A percentile compares a stretch with the other conserved stretches of the same genome.
These are phyloP conservation scores for Pterocles burchelli DNA, from an alignment of 2,113 vertebrate genomes.

Conservation along the genomic window DNA sequence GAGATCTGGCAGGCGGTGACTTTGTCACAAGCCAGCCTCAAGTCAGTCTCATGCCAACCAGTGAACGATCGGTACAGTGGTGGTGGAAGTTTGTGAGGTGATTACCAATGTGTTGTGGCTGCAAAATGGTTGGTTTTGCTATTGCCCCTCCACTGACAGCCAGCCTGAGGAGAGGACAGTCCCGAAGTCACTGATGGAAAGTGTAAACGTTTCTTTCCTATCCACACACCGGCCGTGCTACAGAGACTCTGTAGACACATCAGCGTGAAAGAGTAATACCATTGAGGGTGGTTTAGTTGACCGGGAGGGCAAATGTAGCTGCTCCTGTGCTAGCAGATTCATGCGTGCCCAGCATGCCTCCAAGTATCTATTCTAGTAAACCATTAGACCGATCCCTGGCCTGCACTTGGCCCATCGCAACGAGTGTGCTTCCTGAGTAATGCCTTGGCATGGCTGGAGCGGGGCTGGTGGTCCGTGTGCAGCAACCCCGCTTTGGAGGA, in stretches of 20 bases:
- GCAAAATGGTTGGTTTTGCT: background rate
- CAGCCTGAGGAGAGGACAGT: background rate
- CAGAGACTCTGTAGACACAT: background rate
- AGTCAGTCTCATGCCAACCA: background rate
- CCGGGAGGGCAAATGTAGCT: background rate
- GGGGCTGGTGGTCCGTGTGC: background rate
- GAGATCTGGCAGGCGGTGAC: background rate
- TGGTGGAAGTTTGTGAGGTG: background rate
- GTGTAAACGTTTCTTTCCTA: background rate
- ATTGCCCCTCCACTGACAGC: background rate
- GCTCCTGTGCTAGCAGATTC: background rate
- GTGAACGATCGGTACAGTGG: background rate
- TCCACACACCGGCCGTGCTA: rapidly evolving
- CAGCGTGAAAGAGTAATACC: background rate
- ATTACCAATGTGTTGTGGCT: background rate
- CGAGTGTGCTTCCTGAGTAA: rapidly evolving
- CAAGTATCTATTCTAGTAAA: background rate
- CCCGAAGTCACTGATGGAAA: background rate
- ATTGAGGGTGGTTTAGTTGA: background rate
- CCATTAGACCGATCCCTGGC: rapidly evolving
- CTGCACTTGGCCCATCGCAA: rapidly evolving
- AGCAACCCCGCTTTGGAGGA: background rate
- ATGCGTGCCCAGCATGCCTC: rapidly evolving
- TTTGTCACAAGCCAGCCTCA: background rate
- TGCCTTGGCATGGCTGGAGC: rapidly evolving